These are phyloP conservation scores for Eleginops maclovinus DNA, from an alignment of 2,113 vertebrate genomes.

Conservation along the genomic window DNA sequence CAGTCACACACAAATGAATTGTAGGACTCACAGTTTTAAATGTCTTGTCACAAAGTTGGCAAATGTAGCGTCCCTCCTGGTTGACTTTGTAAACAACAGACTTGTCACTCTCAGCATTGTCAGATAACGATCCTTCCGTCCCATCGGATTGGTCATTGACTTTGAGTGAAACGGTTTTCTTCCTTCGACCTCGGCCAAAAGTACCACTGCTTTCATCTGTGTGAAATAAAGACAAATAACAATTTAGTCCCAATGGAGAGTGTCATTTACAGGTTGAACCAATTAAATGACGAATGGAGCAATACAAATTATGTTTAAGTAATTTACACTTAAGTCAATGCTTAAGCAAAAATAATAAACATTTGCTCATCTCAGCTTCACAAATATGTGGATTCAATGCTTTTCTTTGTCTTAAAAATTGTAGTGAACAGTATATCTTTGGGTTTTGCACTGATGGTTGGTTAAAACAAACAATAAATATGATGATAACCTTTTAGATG, in stretches of 20 bases:
- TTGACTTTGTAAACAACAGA: conserved; percentile 87
- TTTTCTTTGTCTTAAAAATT: neutral
- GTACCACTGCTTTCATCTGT: conserved; percentile 62
- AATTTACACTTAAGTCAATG: neutral
- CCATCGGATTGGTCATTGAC: conserved; percentile 48
- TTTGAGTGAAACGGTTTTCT: conserved; percentile 66
- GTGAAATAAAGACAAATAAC: conserved; percentile 4
- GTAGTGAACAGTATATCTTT: neutral
- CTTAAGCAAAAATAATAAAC: neutral
- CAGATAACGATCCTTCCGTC: conserved; percentile 70
- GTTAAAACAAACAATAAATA: neutral
- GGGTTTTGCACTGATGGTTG: neutral
- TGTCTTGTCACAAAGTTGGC: conserved; percentile 93
- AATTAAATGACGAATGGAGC: neutral
- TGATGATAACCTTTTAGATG: too few species aligned
- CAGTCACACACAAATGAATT: neutral
- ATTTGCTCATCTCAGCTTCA: neutral
- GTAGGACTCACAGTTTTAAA: conserved; percentile 92
- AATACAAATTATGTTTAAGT: neutral
- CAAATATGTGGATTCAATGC: neutral
- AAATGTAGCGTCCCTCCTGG: conserved; percentile 91
- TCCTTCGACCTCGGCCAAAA: conserved; percentile 77
- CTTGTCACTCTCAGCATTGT: conserved; percentile 77
- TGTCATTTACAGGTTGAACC: neutral
- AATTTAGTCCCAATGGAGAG: neutral